A percentile compares a stretch with the other conserved stretches of the same genome.
These are phyloP conservation scores for Dolichallabes microphthalmus DNA, from an alignment of 2,113 vertebrate genomes.

Conservation along the genomic window DNA sequence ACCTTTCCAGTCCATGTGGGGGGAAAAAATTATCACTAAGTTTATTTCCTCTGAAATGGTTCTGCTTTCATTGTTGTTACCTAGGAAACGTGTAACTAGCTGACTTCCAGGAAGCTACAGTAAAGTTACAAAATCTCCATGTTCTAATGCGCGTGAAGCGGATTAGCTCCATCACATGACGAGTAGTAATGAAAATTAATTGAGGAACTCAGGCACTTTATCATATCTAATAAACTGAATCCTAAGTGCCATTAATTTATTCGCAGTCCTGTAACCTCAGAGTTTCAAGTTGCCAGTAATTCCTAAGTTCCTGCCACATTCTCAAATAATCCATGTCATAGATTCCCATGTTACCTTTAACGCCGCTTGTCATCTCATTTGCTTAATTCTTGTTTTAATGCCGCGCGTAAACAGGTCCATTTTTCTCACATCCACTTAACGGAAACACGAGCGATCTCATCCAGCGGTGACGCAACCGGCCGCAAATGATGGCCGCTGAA, in stretches of 20 bases:
- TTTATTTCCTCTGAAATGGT: not conserved
- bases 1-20: not conserved
- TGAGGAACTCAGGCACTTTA: not conserved
- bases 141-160: not conserved
- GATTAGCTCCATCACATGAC: not conserved
- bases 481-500: slow-evolving; percentile 19
- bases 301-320: slow-evolving; percentile 19
- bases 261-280: slow-evolving; percentile 7
- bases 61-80: not conserved
- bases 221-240: not conserved
- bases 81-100: not conserved
- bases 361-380: slow-evolving; percentile 6
- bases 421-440: slow-evolving; percentile 9
- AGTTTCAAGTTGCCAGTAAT: slow-evolving; percentile 22
- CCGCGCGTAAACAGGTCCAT: slow-evolving; percentile 11
- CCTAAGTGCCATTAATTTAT: slow-evolving; percentile 26
- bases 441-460: slow-evolving; percentile 41
- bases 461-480: slow-evolving; percentile 43
- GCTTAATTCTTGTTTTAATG: slow-evolving; percentile 18
- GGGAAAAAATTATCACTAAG: not conserved
- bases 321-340: slow-evolving; percentile 14
- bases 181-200: not conserved
- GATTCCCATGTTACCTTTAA: slow-evolving; percentile 25
- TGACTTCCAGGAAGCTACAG: not conserved
- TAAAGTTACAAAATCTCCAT: not conserved